phyloP scores from a whole-genome alignment of 92 coral and sea anemone species.

The Zoanthus sociatus region DNA sequence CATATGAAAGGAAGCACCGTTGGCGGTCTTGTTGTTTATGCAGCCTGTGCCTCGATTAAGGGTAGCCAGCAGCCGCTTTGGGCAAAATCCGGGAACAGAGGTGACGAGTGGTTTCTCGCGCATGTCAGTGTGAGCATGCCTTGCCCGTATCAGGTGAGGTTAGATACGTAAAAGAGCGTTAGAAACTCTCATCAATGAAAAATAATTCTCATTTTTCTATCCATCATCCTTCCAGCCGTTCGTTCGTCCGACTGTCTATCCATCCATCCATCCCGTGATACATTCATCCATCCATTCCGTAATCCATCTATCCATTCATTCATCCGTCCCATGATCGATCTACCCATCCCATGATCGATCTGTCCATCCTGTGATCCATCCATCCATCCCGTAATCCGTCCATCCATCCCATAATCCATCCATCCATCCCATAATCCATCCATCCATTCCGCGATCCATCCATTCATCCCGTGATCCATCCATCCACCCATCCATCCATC shows the following conservation, averaged over 20 bases:
- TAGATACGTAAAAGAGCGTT: too few relatives aligned
- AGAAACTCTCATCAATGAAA: too few relatives aligned
- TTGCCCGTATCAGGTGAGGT: conserved; percentile 18
- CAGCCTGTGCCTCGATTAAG: neutral
- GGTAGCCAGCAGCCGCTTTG: conserved; percentile 14
- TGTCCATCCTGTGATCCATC: neutral
- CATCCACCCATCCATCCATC: too few relatives aligned
- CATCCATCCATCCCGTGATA: neutral
- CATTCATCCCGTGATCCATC: too few relatives aligned
- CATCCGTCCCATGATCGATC: too few relatives aligned
- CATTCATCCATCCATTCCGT: too few relatives aligned
- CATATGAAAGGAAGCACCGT: conserved; percentile 21
- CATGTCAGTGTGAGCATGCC: conserved; percentile 21
- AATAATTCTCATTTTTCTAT: too few relatives aligned
- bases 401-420: too few relatives aligned
- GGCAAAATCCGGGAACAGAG: conserved; percentile 24
- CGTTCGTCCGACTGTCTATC: too few relatives aligned
- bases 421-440: too few relatives aligned
- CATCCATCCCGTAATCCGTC: neutral
- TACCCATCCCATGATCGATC: neutral
- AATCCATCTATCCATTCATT: too few relatives aligned
- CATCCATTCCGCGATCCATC: too few relatives aligned
- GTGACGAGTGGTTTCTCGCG: conserved; percentile 23
- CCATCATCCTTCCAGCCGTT: neutral
- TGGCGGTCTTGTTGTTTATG: conserved; percentile 20